A percentile compares a stretch with the other conserved stretches of the same genome.
These are phyloP conservation scores for Catocala nupta DNA, from an alignment of 2,888 invertebrate genomes.

Conservation along the genomic window DNA sequence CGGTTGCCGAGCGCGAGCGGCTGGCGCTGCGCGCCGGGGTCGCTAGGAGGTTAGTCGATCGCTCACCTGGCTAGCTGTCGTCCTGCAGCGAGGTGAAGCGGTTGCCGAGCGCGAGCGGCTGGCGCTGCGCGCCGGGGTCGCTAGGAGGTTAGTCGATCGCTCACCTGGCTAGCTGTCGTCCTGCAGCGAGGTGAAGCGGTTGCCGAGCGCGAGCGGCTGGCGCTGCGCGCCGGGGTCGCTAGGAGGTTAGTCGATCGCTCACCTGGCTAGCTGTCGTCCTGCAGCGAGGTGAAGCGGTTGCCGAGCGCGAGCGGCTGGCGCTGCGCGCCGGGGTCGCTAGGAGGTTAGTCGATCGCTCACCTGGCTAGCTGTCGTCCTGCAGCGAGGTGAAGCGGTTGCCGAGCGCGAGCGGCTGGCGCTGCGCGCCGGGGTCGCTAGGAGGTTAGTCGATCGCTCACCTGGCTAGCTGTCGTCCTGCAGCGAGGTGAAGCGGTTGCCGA, in stretches of 20 bases:
- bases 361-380: too few relatives aligned
- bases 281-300: slow-evolving; percentile 78
- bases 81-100: slow-evolving; percentile 77
- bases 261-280: slow-evolving; percentile 81
- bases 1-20: slow-evolving; percentile 79
- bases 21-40: slow-evolving; percentile 47
- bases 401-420: too few relatives aligned
- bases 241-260: background rate
- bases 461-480: too few relatives aligned
- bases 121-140: slow-evolving; percentile 41
- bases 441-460: too few relatives aligned
- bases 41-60: background rate
- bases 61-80: slow-evolving; percentile 76
- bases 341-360: too few relatives aligned
- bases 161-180: slow-evolving; percentile 79
- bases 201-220: slow-evolving; percentile 75
- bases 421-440: too few relatives aligned
- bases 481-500: too few relatives aligned
- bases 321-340: slow-evolving; percentile 41
- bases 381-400: too few relatives aligned
- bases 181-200: slow-evolving; percentile 77
- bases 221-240: slow-evolving; percentile 38
- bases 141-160: background rate
- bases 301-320: slow-evolving; percentile 74
- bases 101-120: slow-evolving; percentile 77